A percentile compares a stretch with the other conserved stretches of the same genome.
Evolutionary conservation across 1,140 invertebrate species (phyloP).

Genomic region (Oncopeltus fasciatus): DNA sequence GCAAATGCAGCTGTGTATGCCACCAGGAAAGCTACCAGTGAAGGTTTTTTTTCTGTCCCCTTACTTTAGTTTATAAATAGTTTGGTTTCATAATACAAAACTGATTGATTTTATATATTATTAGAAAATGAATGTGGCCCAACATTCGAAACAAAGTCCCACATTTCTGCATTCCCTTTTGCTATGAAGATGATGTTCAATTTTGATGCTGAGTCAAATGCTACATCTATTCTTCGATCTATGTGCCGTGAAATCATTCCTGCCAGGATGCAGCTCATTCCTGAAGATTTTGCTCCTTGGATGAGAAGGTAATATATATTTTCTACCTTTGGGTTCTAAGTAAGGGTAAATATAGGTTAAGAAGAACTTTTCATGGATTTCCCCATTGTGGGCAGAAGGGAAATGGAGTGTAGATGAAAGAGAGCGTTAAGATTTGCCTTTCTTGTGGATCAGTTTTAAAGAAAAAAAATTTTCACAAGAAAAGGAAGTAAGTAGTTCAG

Average conservation of each 20-base stretch:
- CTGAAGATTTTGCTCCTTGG: conserved; percentile 40
- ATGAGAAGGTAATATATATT: conserved; percentile 32
- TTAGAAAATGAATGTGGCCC: background rate
- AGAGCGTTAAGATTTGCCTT: too few relatives aligned
- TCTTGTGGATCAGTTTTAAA: too few relatives aligned
- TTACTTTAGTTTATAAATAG: background rate
- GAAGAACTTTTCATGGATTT: too few relatives aligned
- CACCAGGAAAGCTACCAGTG: conserved; percentile 34
- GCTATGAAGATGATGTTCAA: conserved; percentile 89
- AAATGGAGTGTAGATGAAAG: too few relatives aligned
- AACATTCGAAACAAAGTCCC: background rate
- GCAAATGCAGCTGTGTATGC: conserved; percentile 70
- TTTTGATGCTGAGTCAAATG: conserved; percentile 72
- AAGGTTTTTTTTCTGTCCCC: conserved; percentile 12
- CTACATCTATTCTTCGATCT: conserved; percentile 53
- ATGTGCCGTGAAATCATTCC: conserved; percentile 74
- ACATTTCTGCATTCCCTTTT: conserved; percentile 39
- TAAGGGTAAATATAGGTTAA: too few relatives aligned
- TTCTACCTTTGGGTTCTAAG: too few relatives aligned
- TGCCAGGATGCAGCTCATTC: conserved; percentile 37
- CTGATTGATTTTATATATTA: too few relatives aligned
- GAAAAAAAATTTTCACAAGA: too few relatives aligned
- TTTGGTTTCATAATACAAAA: too few relatives aligned
- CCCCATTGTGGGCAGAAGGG: too few relatives aligned
- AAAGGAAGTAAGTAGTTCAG: too few relatives aligned